Conservation (phyloP, 2,888 invertebrate species). For the Lutraria lutraria region DNA sequence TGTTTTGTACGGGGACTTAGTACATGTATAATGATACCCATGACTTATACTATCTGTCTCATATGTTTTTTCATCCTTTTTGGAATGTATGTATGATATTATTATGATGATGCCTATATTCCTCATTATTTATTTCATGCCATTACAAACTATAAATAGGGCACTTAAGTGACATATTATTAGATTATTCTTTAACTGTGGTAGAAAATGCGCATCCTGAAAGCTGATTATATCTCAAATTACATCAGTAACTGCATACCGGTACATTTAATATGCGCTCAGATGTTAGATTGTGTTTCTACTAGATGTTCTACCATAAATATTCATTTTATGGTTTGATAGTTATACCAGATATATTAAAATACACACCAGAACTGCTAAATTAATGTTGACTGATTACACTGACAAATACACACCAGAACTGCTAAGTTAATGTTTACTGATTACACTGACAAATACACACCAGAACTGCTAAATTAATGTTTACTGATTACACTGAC, state of each 20-base stretch:
- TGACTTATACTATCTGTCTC: not conserved
- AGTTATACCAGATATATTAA: not conserved
- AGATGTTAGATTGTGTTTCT: not conserved
- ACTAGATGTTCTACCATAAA: conserved; percentile 2
- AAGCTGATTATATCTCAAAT: not conserved
- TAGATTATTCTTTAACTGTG: not conserved
- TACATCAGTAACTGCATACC: not conserved
- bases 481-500: no score
- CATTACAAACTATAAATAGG: not conserved
- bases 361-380: not conserved
- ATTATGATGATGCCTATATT: not conserved
- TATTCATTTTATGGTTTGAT: not conserved
- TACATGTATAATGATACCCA: no score
- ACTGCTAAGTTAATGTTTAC: no score
- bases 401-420: no score
- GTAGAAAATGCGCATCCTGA: not conserved
- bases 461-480: no score
- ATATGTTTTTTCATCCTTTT: not conserved
- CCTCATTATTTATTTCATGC: not conserved
- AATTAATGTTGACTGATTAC: not conserved
- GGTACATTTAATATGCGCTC: not conserved
- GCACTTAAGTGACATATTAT: not conserved
- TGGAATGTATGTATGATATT: no score
- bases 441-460: no score
- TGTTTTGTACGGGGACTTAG: no score